Evolutionary conservation across 2,888 invertebrate species (phyloP).

Genomic region (Hemithea aestivaria): DNA sequence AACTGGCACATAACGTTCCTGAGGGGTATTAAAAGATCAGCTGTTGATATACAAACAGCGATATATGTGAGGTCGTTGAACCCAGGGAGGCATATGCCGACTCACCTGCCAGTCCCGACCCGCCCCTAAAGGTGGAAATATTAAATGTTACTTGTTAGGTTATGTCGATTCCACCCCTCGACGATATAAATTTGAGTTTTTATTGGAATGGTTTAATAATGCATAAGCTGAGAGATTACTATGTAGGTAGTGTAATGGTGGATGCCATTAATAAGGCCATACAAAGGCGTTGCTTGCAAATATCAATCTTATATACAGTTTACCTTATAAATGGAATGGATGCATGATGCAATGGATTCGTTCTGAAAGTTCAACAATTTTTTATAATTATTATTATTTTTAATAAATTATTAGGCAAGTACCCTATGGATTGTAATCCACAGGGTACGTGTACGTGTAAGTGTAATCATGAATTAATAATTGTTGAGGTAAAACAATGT

Average conservation of each 20-base stretch:
- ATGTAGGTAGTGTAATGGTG: too few species aligned
- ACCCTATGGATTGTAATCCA: too few species aligned
- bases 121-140: constrained; percentile 60
- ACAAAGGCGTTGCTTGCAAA: too few species aligned
- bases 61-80: constrained; percentile 59
- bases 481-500: neutral
- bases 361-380: too few species aligned
- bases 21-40: constrained; percentile 40
- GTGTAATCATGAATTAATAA: constrained; percentile 27
- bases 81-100: constrained; percentile 69
- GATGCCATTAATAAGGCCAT: too few species aligned
- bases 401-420: too few species aligned
- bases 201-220: constrained; percentile 27
- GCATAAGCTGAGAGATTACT: too few species aligned
- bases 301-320: too few species aligned
- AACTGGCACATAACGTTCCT: constrained; percentile 26
- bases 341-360: too few species aligned
- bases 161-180: constrained; percentile 42
- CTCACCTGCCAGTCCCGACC: constrained; percentile 65
- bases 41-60: constrained; percentile 35
- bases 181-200: constrained; percentile 22
- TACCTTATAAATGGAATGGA: too few species aligned
- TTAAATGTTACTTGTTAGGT: constrained; percentile 71
- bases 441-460: too few species aligned
- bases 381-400: too few species aligned